Evolutionary conservation across 2,113 vertebrate genomes (phyloP).

Genomic region (Lipotes vexillifer): DNA sequence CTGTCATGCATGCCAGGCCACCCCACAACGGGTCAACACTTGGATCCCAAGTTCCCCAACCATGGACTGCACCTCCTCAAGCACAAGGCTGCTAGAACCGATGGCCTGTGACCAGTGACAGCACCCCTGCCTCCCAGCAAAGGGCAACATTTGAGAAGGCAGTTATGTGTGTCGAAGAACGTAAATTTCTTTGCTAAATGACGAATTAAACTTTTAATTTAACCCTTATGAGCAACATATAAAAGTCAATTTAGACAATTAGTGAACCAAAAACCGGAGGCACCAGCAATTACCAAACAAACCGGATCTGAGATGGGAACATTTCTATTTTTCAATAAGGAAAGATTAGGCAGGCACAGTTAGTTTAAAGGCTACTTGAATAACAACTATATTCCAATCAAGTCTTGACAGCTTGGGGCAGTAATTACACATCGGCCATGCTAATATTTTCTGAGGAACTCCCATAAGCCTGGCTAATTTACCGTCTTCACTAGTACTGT

Average conservation of each 20-base stretch:
- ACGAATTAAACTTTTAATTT: slow-evolving; percentile 31
- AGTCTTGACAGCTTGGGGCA: not conserved
- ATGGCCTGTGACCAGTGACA: not conserved
- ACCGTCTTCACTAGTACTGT: not conserved
- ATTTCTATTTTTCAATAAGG: not conserved
- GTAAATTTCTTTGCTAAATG: not conserved
- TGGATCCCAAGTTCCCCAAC: not conserved
- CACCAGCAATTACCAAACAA: not conserved
- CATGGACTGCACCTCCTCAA: not conserved
- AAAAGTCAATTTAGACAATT: slow-evolving; percentile 26
- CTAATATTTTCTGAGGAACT: slow-evolving; percentile 26
- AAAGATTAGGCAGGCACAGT: not conserved
- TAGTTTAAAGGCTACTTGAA: not conserved
- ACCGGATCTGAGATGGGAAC: not conserved
- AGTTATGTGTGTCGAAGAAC: not conserved
- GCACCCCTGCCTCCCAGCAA: not conserved
- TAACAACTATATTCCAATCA: slow-evolving; percentile 1
- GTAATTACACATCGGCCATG: not conserved
- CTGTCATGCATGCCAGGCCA: not conserved
- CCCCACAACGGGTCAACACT: not conserved
- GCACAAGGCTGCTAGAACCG: not conserved
- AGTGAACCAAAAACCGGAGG: not conserved
- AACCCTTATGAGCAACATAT: slow-evolving; percentile 22
- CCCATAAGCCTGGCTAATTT: not conserved
- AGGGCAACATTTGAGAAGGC: not conserved